These are phyloP conservation scores for Phocides pigmalion DNA, from an alignment of 1,140 invertebrate species.

Conservation along the genomic window DNA sequence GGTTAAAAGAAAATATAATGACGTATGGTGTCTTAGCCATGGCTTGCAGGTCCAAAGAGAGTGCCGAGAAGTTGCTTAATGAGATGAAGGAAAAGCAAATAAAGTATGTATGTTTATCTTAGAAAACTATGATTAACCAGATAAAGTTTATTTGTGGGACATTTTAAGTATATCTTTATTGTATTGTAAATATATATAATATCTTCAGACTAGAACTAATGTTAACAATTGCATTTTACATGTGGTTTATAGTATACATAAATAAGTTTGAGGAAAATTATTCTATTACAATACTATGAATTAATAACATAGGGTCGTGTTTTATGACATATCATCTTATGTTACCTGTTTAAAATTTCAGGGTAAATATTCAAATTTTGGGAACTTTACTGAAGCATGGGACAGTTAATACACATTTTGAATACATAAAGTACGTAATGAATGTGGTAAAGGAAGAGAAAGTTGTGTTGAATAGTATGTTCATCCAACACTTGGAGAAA, in stretches of 20 bases:
- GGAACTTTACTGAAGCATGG: conserved; percentile 88
- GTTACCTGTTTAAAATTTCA: conserved; percentile 72
- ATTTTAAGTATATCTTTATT: too few relatives aligned
- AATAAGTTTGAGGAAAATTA: too few relatives aligned
- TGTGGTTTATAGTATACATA: too few relatives aligned
- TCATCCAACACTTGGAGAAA: conserved; percentile 83
- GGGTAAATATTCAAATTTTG: conserved; percentile 89
- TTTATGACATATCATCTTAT: too few relatives aligned
- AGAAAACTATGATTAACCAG: too few relatives aligned
- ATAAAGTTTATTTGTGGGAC: too few relatives aligned
- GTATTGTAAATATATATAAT: too few relatives aligned
- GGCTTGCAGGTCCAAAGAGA: conserved; percentile 86
- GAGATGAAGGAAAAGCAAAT: conserved; percentile 88
- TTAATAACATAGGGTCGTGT: too few relatives aligned
- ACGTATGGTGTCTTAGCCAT: conserved; percentile 94
- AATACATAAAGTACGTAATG: conserved; percentile 88
- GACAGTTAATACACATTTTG: conserved; percentile 84
- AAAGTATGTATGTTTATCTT: too few relatives aligned
- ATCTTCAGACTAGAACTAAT: too few relatives aligned
- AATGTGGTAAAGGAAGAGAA: conserved; percentile 85
- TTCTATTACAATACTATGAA: too few relatives aligned
- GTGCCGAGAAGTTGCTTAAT: conserved; percentile 86
- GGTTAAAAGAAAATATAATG: conserved; percentile 88
- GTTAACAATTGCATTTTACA: too few relatives aligned
- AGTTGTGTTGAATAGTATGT: conserved; percentile 84